phyloP scores from a whole-genome alignment of 2,113 vertebrate genomes.

The Orycteropus afer region DNA sequence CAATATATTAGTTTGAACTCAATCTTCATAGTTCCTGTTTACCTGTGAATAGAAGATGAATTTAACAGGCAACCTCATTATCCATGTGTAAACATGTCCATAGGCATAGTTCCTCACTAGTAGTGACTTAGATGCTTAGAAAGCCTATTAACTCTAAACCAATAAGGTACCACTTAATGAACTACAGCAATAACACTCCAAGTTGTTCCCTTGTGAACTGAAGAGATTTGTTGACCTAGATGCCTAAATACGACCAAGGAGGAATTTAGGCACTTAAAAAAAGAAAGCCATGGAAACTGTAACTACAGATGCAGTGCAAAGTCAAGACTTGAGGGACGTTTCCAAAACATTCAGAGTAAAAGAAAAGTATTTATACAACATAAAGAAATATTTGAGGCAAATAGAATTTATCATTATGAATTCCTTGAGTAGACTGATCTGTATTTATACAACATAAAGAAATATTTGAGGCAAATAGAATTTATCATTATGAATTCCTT shows the following conservation, averaged over 20 bases:
- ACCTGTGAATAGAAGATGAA: not conserved
- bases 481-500: not conserved
- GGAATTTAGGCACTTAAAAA: not conserved
- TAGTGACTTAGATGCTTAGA: conserved; percentile 49
- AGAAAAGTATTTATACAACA: not conserved
- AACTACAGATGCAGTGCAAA: not conserved
- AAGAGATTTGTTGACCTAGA: conserved; percentile 49
- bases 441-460: not conserved
- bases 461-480: not conserved
- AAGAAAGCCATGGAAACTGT: not conserved
- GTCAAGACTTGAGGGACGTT: not conserved
- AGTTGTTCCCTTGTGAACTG: conserved; percentile 30
- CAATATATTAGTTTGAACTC: not conserved
- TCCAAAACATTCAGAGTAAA: not conserved
- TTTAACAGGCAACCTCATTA: conserved; percentile 5
- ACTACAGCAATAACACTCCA: not conserved
- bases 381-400: not conserved
- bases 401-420: not conserved
- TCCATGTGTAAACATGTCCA: conserved; percentile 1
- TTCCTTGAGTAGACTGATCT: not conserved
- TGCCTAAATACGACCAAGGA: conserved; percentile 1
- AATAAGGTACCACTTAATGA: conserved; percentile 56
- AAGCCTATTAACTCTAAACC: conserved; percentile 57
- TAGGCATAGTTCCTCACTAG: not conserved
- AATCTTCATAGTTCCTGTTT: not conserved